Evolutionary conservation across 2,888 invertebrate genomes (phyloP).

Genomic region (Nematopogon swammerdamellus): DNA sequence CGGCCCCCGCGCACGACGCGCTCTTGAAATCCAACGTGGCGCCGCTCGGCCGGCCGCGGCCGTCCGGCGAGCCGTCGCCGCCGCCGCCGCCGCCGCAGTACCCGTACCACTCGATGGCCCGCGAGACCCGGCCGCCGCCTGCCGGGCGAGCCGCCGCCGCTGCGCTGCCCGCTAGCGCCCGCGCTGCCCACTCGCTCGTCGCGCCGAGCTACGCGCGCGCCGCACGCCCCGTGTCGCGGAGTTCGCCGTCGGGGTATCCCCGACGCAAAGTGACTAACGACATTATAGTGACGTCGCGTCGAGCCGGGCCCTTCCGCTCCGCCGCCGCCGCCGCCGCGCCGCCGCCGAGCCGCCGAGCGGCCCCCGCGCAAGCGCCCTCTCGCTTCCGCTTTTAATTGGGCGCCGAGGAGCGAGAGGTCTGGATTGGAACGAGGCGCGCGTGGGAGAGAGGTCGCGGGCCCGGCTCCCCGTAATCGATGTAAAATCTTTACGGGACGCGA

Average conservation of each 20-base stretch:
- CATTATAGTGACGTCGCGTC: constrained; percentile 56
- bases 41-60: constrained; percentile 40
- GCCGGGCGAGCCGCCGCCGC: constrained; percentile 63
- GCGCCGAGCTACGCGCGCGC: constrained; percentile 44
- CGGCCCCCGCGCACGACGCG: constrained; percentile 64
- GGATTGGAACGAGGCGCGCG: constrained; percentile 38
- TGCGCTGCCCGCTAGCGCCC: constrained; percentile 35
- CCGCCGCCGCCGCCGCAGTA: neutral
- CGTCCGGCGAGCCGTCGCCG: constrained; percentile 21
- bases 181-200: constrained; percentile 23
- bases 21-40: constrained; percentile 84
- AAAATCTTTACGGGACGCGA: constrained; percentile 29
- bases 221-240: constrained; percentile 37
- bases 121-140: constrained; percentile 29
- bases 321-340: constrained; percentile 8
- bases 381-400: constrained; percentile 33
- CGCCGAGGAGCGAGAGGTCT: constrained; percentile 48
- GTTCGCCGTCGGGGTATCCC: constrained; percentile 55
- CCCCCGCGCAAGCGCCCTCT: constrained; percentile 25
- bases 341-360: constrained; percentile 24
- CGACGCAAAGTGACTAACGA: constrained; percentile 64
- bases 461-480: constrained; percentile 48
- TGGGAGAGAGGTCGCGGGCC: constrained; percentile 39
- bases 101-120: constrained; percentile 32
- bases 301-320: constrained; percentile 4